Conservation (phyloP, 2,888 invertebrate species). For the Tethea ocularis region DNA sequence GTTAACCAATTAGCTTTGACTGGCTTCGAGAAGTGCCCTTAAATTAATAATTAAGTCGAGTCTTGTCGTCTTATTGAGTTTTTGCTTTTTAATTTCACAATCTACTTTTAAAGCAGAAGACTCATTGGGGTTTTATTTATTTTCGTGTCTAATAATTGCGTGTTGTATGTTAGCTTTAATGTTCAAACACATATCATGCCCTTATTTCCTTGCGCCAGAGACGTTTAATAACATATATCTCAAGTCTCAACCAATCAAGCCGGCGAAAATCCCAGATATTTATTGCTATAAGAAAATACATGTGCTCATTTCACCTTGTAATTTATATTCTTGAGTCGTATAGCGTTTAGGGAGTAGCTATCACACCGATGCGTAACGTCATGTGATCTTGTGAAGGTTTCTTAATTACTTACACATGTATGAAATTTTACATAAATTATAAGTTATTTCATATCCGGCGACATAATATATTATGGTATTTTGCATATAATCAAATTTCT, state of each 20-base stretch:
- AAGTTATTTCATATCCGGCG: no score
- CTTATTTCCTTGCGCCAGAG: not conserved
- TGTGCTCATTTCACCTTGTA: slow-evolving; percentile 22
- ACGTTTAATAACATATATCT: slow-evolving; percentile 9
- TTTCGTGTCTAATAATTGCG: not conserved
- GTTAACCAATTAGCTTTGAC: no score
- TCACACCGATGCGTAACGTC: slow-evolving; percentile 4
- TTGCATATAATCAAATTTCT: no score
- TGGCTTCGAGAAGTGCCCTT: no score
- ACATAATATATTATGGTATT: no score
- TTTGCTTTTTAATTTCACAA: no score
- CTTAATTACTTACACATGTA: no score
- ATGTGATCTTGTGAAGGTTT: not conserved
- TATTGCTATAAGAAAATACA: slow-evolving; percentile 21
- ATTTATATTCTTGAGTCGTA: slow-evolving; percentile 17
- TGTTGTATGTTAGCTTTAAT: not conserved
- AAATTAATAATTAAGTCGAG: no score
- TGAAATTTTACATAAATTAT: no score
- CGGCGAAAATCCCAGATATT: slow-evolving; percentile 15
- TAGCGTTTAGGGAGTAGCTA: not conserved
- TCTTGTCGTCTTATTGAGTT: no score
- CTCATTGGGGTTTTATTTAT: not conserved
- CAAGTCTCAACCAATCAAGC: slow-evolving; percentile 10
- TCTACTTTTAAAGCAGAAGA: no score
- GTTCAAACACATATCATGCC: not conserved